Percentiles rank a stretch among this genome's conserved stretches.
Evolutionary conservation across 1,140 invertebrate species (phyloP).

Genomic region (Lamellibrachia luymesi): DNA sequence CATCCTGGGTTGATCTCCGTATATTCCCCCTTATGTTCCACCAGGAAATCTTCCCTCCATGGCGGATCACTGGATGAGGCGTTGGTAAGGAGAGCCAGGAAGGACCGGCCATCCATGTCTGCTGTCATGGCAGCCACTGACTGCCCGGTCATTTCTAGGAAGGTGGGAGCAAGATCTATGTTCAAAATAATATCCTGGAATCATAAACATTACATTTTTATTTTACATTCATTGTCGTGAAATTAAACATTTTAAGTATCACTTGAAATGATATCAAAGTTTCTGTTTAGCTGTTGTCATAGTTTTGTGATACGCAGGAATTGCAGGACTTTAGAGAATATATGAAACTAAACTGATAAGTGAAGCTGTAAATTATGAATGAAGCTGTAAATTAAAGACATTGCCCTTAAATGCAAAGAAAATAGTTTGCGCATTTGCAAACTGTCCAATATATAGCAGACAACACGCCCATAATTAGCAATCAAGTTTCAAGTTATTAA

Average conservation of each 20-base stretch:
- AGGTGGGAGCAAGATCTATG: constrained; percentile 80
- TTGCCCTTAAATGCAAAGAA: not conserved
- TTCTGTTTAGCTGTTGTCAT: no score
- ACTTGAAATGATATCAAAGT: no score
- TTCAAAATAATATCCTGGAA: constrained; percentile 65
- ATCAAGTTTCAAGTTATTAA: not conserved
- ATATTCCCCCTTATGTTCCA: constrained; percentile 79
- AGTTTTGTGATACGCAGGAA: no score
- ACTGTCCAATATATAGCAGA: not conserved
- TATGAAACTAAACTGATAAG: not conserved
- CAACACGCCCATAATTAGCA: not conserved
- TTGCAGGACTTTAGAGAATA: no score
- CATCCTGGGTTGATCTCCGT: constrained; percentile 52
- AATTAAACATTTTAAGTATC: not conserved
- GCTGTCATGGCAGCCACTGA: constrained; percentile 45
- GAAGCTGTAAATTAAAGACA: not conserved
- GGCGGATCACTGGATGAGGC: constrained; percentile 15
- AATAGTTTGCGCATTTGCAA: not conserved
- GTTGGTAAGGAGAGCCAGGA: constrained; percentile 53
- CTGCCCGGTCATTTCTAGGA: constrained; percentile 68
- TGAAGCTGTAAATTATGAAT: not conserved
- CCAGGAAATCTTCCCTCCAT: constrained; percentile 58
- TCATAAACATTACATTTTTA: not conserved
- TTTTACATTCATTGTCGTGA: not conserved
- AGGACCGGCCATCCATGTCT: constrained; percentile 69